Conservation (phyloP, 2,888 invertebrate genomes). For the Drosophila birchii region DNA sequence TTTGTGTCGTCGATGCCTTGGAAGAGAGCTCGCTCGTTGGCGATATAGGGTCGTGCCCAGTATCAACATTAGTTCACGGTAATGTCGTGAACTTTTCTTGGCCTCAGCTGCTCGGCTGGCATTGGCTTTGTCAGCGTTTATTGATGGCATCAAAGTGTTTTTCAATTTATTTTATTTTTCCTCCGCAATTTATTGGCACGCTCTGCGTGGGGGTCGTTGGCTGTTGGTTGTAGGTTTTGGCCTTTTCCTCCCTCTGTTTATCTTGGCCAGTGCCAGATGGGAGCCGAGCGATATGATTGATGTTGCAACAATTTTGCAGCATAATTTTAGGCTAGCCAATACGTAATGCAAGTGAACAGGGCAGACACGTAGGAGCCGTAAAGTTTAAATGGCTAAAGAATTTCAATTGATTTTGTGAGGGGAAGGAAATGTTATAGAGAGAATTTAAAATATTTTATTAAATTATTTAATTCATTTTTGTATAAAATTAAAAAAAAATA, state of each 20-base stretch:
- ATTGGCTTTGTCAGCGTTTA: constrained; percentile 78
- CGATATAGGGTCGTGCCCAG: constrained; percentile 54
- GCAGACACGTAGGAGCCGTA: constrained; percentile 64
- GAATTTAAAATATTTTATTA: background rate
- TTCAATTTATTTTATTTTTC: constrained; percentile 77
- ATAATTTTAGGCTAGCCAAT: constrained; percentile 65
- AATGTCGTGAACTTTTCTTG: constrained; percentile 74
- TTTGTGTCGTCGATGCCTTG: constrained; percentile 33
- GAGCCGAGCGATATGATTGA: constrained; percentile 68
- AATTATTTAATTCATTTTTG: background rate
- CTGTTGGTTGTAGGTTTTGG: constrained; percentile 18
- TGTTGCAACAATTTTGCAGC: constrained; percentile 74
- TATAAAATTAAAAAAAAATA: background rate
- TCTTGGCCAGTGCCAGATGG: constrained; percentile 41
- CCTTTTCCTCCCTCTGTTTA: constrained; percentile 38
- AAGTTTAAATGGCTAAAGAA: constrained; percentile 42
- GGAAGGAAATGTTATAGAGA: background rate
- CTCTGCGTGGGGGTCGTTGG: constrained; percentile 21
- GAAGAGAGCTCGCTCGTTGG: constrained; percentile 3
- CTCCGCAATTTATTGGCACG: constrained; percentile 71
- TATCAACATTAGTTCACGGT: constrained; percentile 76
- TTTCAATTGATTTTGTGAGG: constrained; percentile 1
- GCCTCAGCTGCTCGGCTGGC: constrained; percentile 72
- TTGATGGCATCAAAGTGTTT: constrained; percentile 80
- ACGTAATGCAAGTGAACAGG: constrained; percentile 3